Evolutionary conservation across 2,113 vertebrate species (phyloP).

Genomic region (Pyrgilauda ruficollis): DNA sequence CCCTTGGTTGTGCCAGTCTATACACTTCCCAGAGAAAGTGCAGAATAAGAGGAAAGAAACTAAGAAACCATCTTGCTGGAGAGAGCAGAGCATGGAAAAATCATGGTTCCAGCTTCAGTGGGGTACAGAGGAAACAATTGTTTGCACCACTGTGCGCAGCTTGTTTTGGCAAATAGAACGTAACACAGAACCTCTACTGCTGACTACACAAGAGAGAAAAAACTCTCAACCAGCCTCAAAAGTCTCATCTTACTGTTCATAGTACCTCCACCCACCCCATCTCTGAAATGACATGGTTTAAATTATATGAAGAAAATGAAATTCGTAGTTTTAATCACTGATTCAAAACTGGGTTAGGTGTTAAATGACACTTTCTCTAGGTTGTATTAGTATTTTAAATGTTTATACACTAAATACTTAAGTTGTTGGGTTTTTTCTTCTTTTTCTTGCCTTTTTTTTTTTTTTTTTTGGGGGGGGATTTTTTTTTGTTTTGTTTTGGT

Average conservation of each 20-base stretch:
- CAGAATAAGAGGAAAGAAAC: background rate
- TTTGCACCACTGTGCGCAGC: background rate
- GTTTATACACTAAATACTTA: background rate
- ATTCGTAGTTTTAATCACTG: background rate
- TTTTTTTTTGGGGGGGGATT: background rate
- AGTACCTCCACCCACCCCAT: background rate
- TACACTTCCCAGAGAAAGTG: background rate
- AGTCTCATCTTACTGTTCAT: background rate
- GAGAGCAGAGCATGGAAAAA: background rate
- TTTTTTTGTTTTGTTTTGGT: background rate
- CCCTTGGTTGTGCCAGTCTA: background rate
- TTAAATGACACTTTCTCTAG: background rate
- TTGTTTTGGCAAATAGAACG: fast-evolving
- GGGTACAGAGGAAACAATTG: background rate
- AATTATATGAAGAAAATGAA: background rate
- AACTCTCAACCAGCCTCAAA: fast-evolving
- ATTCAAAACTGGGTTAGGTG: background rate
- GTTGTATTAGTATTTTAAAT: background rate
- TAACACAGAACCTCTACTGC: background rate
- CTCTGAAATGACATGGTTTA: background rate
- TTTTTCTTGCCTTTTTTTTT: background rate
- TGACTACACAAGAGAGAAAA: background rate
- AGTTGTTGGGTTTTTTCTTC: background rate
- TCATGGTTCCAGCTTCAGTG: background rate
- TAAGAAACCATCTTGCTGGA: background rate